These are phyloP conservation scores for Lycocerus yunnanus DNA, from an alignment of 2,888 invertebrate species.

Conservation along the genomic window DNA sequence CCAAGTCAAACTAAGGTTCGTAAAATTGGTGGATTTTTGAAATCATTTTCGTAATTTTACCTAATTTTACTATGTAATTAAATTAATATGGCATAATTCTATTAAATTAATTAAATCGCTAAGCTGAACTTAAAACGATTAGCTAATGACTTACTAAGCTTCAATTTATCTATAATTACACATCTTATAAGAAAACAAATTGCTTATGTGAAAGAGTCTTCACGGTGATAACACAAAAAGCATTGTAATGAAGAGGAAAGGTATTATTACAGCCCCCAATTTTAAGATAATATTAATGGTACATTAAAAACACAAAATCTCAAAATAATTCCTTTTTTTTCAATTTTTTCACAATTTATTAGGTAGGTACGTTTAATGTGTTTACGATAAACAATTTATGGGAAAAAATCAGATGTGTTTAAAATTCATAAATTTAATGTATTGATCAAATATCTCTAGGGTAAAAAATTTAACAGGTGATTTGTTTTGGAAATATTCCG, in stretches of 20 bases:
- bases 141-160: neutral
- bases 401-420: neutral
- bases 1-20: neutral
- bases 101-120: neutral
- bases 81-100: neutral
- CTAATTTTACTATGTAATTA: neutral
- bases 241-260: neutral
- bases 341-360: neutral
- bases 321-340: neutral
- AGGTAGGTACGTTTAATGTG: too few species aligned
- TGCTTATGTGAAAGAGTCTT: neutral
- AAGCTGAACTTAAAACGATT: neutral
- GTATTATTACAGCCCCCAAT: neutral
- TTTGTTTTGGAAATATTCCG: neutral
- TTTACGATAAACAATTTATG: neutral
- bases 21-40: neutral
- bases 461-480: neutral
- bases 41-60: neutral
- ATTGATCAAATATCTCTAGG: neutral
- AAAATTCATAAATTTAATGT: neutral
- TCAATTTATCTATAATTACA: conserved; percentile 3
- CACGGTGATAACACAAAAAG: neutral
- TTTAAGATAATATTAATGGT: neutral
- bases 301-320: neutral
- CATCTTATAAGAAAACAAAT: neutral